Evolutionary conservation across 2,888 invertebrate genomes (phyloP), one percentile per base, ranked within the genome.

Genomic region (Campoplex capitator): DNA sequence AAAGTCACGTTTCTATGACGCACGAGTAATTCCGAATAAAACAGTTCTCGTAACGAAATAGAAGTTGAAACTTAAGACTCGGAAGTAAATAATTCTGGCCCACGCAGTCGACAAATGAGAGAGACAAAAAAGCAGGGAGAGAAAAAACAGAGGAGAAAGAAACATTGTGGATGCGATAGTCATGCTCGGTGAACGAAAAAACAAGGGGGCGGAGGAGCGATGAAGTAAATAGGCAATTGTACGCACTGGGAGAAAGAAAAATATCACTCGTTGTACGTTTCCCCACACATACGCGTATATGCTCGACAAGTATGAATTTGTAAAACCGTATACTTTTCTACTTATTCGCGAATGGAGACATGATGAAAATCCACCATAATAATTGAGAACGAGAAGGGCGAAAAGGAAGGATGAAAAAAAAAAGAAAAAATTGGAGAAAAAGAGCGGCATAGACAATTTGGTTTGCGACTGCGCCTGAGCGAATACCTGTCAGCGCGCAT

Each of bases 401-500:
- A 35, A 28, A 58, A 58, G 71, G 32, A 23, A 74, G 48, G 45
- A 76, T 42, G 51, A 51, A 38, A 68, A 54, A 62, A 28, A 38
- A 23, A 23, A 0, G 0, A 68, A 54, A 62, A 28, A 58, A 62
- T 62, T 62, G 32, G 65, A 67, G 51, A 32, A 74, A 74, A 76
- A 85, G 78, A 84, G 82, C 88, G 88, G 89, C 87, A 83, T 78
- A 86, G 89, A 89, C 89, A 88, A 91, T 75, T 90, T 89, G 85
- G 89, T 91, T 90, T 89, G 92, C 92, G 91, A 90, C 91, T 91
- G 91, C 91, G 74, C 74, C 90, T 88, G 89, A 88, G 89, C 88
- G 90, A 80, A 89, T 92, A 93, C 93, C 93, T 92, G 93, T 93
- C 92, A 92, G 92, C 92, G 91, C 91, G 91, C 93, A 92, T 93